A percentile compares a stretch with the other conserved stretches of the same genome.
Conservation (phyloP, 1,140 invertebrate species). For the Zeugodacus cucurbitae region DNA sequence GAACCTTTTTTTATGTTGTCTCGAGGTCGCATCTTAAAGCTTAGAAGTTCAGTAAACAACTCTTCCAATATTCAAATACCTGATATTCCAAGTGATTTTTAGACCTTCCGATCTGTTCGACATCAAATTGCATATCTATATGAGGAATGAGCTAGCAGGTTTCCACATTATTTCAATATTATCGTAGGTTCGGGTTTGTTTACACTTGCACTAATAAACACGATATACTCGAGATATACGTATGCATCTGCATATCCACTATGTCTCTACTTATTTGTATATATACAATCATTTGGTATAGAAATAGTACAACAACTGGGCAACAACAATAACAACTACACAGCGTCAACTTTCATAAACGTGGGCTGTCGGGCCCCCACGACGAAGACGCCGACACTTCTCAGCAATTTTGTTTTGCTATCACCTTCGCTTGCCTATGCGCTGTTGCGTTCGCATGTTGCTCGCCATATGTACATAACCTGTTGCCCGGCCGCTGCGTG, state of each 20-base stretch:
- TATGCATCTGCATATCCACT: not conserved
- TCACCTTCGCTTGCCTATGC: not conserved
- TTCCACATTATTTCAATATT: not conserved
- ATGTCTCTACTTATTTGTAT: not conserved
- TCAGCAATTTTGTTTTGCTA: conserved; percentile 27
- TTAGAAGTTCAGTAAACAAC: too few species aligned
- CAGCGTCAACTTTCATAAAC: not conserved
- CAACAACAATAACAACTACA: not conserved
- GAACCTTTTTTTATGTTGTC: too few species aligned
- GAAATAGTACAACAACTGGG: not conserved
- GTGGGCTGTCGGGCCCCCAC: not conserved
- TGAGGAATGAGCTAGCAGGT: too few species aligned
- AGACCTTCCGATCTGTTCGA: too few species aligned
- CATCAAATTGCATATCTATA: too few species aligned
- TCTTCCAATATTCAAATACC: too few species aligned
- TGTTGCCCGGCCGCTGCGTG: not conserved
- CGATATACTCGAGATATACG: not conserved
- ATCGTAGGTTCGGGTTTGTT: conserved; percentile 27
- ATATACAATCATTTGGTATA: not conserved
- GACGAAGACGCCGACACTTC: not conserved
- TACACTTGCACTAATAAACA: not conserved
- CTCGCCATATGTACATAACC: not conserved
- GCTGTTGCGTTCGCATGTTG: not conserved
- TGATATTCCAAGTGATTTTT: too few species aligned
- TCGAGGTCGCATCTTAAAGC: too few species aligned